Evolutionary conservation across 2,113 vertebrate species (phyloP).

Genomic region (Sceloporus tristichus): DNA sequence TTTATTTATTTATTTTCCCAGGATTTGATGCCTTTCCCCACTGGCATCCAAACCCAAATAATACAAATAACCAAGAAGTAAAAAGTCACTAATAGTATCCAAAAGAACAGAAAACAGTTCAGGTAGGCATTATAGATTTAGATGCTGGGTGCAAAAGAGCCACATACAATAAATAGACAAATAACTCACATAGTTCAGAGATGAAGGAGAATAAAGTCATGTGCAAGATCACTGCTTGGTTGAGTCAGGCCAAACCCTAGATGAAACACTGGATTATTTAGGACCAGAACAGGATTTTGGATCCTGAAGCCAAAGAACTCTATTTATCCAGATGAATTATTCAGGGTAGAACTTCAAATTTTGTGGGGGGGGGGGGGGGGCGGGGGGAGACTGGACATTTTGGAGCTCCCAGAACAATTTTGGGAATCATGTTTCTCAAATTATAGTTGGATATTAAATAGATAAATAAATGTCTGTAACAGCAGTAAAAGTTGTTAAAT

Average conservation of each 20-base stretch:
- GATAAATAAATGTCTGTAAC: too few relatives aligned
- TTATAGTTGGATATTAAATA: too few relatives aligned
- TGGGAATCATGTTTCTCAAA: too few relatives aligned
- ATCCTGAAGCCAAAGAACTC: neutral
- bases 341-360: neutral
- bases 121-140: neutral
- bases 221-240: neutral
- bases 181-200: neutral
- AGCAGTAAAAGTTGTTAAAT: too few relatives aligned
- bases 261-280: neutral
- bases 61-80: neutral
- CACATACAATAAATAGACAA: neutral
- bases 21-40: neutral
- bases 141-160: neutral
- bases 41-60: neutral
- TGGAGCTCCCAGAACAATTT: neutral
- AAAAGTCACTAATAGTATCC: neutral
- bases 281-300: neutral
- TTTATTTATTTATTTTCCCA: too few relatives aligned
- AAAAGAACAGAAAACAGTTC: neutral
- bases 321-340: neutral
- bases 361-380: neutral
- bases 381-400: neutral
- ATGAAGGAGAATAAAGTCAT: neutral
- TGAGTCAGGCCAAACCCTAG: neutral